Base-by-base conservation (phyloP, 2,888 invertebrate species). In the Torymus auratus region DNA sequence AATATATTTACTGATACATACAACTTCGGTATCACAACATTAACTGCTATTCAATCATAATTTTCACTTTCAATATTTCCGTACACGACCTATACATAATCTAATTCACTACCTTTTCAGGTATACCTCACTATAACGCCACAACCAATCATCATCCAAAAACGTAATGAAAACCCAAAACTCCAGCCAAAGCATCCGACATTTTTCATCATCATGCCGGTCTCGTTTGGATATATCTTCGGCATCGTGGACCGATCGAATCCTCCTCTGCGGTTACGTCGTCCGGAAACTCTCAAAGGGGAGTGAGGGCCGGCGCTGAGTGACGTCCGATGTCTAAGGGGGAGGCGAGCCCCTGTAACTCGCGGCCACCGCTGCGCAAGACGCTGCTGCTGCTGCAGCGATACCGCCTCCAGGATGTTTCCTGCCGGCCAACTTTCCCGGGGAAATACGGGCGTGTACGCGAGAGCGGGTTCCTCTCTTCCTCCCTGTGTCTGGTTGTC, bases 251-350 rank as follows among this genome's bases (percentile, higher is more conserved):
- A 41, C 41, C 52, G 79, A 69, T 69, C 68, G 69, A 62, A 64
- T 64, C 55, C 55, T 68, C 60, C 55, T 41, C 41, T 74, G 73
- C 62, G 73, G 79, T 79, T 41, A 15, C 50, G 61, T 60, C 55
- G 50, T 41, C 56, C 78, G 78, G 80, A 85, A 87, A 86, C 86
- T 87, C 86, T 84, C 85, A 84, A 86, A 85, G 85, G 85, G 81
- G 41, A 41, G 41, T 7, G 41, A 41, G 7, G 41, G 7, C 41
- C 41, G 7, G 83, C 82, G 83, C 82, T 86, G 86, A 87, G 87
- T 87, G 86, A 88, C 85, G 85, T 86, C 85, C 85, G 84, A 85
- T 87, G 86, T 87, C 85, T 83, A 84, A 81, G 83, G 41, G 41
- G 41, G 7, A n/a, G n/a, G n/a, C n/a, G 41, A 41, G 56, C 62